phyloP scores from a whole-genome alignment of 2,797 vertebrate genomes.

The Lutjanus argentimaculatus region DNA sequence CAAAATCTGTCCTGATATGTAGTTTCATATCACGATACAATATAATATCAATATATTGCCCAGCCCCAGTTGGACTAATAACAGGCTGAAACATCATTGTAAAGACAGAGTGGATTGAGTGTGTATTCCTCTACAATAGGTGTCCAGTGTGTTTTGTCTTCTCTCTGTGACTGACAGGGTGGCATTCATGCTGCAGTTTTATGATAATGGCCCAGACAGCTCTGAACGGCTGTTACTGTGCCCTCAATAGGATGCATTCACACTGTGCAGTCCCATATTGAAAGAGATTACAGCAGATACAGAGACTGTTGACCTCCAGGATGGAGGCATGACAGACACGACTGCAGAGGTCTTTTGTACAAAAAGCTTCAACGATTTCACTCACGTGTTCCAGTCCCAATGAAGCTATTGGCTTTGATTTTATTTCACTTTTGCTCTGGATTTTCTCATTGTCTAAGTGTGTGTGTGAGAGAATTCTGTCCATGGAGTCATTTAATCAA shows the following conservation, averaged over 20 bases:
- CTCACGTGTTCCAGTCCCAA: neutral
- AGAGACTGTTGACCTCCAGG: slow-evolving; percentile 49
- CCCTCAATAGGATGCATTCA: slow-evolving; percentile 58
- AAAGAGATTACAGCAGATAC: slow-evolving; percentile 47
- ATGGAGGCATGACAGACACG: slow-evolving; percentile 22
- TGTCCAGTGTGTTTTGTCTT: slow-evolving; percentile 19
- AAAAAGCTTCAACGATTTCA: slow-evolving; percentile 15
- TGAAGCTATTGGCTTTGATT: neutral
- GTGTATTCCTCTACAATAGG: slow-evolving; percentile 19
- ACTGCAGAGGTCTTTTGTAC: neutral
- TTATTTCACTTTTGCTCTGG: neutral
- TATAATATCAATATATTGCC: neutral
- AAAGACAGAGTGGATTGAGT: neutral
- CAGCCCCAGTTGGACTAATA: neutral
- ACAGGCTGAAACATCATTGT: neutral
- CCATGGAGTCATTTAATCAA: slow-evolving; percentile 17
- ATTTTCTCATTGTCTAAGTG: neutral
- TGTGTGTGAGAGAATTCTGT: slow-evolving; percentile 6
- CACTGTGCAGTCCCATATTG: slow-evolving; percentile 20
- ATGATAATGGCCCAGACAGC: slow-evolving; percentile 39
- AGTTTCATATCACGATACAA: neutral
- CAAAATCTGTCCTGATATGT: no score
- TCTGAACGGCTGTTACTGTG: slow-evolving; percentile 43
- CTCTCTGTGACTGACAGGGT: slow-evolving; percentile 24
- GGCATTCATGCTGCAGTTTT: slow-evolving; percentile 45